phyloP scores from a whole-genome alignment of 1,140 invertebrate genomes.

The Ditylenchus dipsaci region DNA sequence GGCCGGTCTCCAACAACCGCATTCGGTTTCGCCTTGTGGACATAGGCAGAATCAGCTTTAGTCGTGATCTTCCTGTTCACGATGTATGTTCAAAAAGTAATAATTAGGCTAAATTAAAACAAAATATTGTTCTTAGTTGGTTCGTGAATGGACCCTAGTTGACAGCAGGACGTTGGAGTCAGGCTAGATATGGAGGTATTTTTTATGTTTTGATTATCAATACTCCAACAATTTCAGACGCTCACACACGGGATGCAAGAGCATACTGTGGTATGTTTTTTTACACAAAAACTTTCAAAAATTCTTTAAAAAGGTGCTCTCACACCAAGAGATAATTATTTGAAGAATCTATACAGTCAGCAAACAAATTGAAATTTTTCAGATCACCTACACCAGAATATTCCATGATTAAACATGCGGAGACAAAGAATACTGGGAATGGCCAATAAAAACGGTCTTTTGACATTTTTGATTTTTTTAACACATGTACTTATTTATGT shows the following conservation, averaged over 20 bases:
- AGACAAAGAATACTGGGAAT: neutral
- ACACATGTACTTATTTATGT: too few species aligned
- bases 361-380: too few species aligned
- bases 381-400: conserved; percentile 38
- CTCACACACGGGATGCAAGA: conserved; percentile 38
- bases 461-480: too few species aligned
- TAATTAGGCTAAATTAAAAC: neutral
- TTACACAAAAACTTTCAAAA: too few species aligned
- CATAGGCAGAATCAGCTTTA: conserved; percentile 56
- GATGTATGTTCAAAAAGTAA: conserved; percentile 33
- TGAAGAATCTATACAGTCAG: too few species aligned
- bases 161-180: conserved; percentile 31
- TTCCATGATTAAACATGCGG: conserved; percentile 8
- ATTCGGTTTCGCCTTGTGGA: conserved; percentile 50
- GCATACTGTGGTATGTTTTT: conserved; percentile 15
- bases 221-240: conserved; percentile 1
- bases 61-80: conserved; percentile 55
- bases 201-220: neutral
- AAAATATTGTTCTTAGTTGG: conserved; percentile 17
- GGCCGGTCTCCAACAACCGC: conserved; percentile 13
- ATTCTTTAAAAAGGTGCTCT: too few species aligned
- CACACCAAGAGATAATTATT: too few species aligned
- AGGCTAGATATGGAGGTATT: conserved; percentile 35
- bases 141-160: conserved; percentile 41
- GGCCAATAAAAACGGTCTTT: too few species aligned